Evolutionary conservation across 2,888 invertebrate species (phyloP).

Genomic region (Agapostemon virescens): DNA sequence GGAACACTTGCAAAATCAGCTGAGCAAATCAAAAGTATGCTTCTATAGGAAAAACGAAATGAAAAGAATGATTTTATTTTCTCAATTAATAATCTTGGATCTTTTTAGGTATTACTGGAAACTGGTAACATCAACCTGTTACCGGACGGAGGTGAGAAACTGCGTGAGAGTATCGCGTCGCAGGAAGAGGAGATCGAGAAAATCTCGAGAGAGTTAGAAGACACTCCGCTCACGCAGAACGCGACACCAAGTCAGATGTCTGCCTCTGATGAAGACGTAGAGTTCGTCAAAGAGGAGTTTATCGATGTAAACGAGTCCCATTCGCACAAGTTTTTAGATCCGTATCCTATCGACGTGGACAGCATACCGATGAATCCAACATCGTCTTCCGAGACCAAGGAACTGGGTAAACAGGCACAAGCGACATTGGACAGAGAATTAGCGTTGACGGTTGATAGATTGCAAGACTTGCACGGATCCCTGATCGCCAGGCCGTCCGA

Average conservation of each 20-base stretch:
- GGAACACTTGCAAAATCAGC: slow-evolving; percentile 61
- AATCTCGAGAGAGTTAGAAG: slow-evolving; percentile 81
- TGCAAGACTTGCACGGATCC: slow-evolving; percentile 87
- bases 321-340: background rate
- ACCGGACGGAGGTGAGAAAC: slow-evolving; percentile 85
- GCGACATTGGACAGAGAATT: slow-evolving; percentile 86
- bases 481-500: slow-evolving; percentile 86
- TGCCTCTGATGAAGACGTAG: background rate
- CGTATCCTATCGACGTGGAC: background rate
- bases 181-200: slow-evolving; percentile 81
- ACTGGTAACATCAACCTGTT: slow-evolving; percentile 78
- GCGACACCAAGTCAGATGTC: too few relatives aligned
- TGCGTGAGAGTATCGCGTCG: slow-evolving; percentile 81
- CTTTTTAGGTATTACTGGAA: slow-evolving; percentile 64
- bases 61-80: background rate
- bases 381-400: slow-evolving; percentile 22
- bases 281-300: background rate
- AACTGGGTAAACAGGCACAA: slow-evolving; percentile 82
- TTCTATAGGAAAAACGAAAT: too few relatives aligned
- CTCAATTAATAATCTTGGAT: background rate
- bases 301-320: background rate
- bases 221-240: slow-evolving; percentile 28
- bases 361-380: slow-evolving; percentile 33
- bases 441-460: slow-evolving; percentile 86
- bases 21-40: slow-evolving; percentile 67